Percentiles rank a stretch among this genome's conserved stretches.
Evolutionary conservation across 2,888 invertebrate species (phyloP).

Genomic region (Erebia ligea): DNA sequence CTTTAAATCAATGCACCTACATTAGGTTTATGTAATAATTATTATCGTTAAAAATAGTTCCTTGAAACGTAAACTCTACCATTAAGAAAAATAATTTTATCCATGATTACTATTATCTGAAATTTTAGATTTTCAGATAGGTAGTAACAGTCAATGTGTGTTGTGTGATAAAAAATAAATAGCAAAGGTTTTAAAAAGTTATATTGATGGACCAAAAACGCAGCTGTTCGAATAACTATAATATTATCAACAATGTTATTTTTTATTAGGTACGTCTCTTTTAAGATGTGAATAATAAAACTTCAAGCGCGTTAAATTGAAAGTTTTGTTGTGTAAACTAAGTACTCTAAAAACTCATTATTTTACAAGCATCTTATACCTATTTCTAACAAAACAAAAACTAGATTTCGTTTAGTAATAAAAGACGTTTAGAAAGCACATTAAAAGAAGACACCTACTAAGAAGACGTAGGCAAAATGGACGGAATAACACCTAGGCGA

Average conservation of each 20-base stretch:
- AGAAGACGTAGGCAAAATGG: too few species aligned
- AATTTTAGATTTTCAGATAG: too few species aligned
- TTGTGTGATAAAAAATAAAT: conserved; percentile 8
- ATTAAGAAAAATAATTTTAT: too few species aligned
- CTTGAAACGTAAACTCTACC: too few species aligned
- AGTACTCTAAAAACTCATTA: conserved; percentile 23
- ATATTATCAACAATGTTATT: neutral
- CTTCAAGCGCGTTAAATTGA: conserved; percentile 10
- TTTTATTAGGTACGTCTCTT: conserved; percentile 3
- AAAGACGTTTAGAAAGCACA: neutral
- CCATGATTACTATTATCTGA: too few species aligned
- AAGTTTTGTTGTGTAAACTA: conserved; percentile 11
- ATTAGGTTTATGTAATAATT: too few species aligned
- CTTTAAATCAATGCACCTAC: too few species aligned
- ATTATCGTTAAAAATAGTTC: too few species aligned
- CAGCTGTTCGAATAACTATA: neutral
- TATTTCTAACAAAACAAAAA: neutral
- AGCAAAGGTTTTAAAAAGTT: neutral
- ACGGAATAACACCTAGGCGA: too few species aligned
- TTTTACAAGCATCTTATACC: conserved; percentile 5
- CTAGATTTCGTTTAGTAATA: conserved; percentile 1
- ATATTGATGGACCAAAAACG: neutral
- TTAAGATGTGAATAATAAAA: neutral
- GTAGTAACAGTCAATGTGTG: neutral
- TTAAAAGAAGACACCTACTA: neutral